Conservation (phyloP, 2,113 vertebrate species). For the Todiramphus saurophagus region DNA sequence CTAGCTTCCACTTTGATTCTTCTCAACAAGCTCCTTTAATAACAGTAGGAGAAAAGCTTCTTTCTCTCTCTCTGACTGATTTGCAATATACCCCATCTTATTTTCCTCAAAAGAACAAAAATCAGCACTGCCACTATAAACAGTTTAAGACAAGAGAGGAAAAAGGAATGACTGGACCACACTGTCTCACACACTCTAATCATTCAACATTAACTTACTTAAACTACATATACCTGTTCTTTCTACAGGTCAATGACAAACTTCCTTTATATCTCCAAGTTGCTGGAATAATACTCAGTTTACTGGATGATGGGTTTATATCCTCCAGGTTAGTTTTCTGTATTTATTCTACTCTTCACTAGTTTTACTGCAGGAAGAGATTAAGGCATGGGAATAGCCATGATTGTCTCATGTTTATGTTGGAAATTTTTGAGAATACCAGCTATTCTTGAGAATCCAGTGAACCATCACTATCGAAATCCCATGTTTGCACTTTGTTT, state of each 20-base stretch:
- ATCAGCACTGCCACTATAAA: background rate
- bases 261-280: background rate
- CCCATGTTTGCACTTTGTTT: background rate
- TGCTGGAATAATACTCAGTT: background rate
- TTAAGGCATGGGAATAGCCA: background rate
- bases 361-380: background rate
- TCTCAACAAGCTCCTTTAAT: background rate
- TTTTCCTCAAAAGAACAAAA: background rate
- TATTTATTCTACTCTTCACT: background rate
- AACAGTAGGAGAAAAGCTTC: background rate
- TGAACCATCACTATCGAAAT: background rate
- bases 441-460: background rate
- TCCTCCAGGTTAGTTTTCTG: background rate
- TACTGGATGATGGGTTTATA: background rate
- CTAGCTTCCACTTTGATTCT: background rate
- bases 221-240: background rate
- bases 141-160: fast-evolving
- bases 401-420: background rate
- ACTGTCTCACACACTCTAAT: background rate
- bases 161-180: background rate
- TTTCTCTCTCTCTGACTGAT: background rate
- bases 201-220: background rate
- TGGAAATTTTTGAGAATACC: background rate
- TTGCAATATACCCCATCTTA: background rate
- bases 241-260: background rate